Base-by-base conservation (phyloP, 2,888 invertebrate genomes). In the Ferdinandea cuprea region DNA sequence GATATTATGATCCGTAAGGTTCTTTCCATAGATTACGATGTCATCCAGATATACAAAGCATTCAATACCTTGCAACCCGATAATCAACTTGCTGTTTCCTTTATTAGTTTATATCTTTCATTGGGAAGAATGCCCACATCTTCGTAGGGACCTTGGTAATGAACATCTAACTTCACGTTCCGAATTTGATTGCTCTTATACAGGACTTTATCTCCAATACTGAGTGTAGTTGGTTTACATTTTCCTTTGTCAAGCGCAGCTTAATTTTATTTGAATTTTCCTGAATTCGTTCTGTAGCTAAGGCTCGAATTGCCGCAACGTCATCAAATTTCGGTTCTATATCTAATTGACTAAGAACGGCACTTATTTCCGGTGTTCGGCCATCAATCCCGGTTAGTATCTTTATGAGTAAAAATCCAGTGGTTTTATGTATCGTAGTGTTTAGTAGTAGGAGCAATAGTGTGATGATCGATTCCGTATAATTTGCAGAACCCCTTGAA, bases 301-400 rank as follows among this genome's bases (percentile, higher is more conserved):
- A 11, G 21, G 42, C 13, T 30, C 44, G 42, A 42, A 59, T 44
- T 13, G 42, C 42, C 9, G 25, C 42, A 44, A 59, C 44, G 17
- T 59, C 44, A 9, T 59, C 44, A 13, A 25, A 59, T 8, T 25
- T 40, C 21, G 40, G 40, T 21, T 58, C 58, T 17, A 37, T 28
- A 40, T 58, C 15, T 8, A 58, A 15, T n/a, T n/a, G n/a, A n/a
- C n/a, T n/a, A 13, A 40, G 40, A 7, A 59, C 28, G 4, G 56
- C 66, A 15, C 74, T 56, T 40, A 74, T 30, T 48, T 66, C 30
- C n/a, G 54, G 54, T 32, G 63, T 73, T 19, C 63, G 54, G 42
- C 73, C 54, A 25, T 54, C 61, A 32, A 63, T 32, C 4, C 42
- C 59, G 6, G 59, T 59, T 9, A 59, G 19, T n/a, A 42, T 25